Evolutionary conservation across 2,113 vertebrate genomes (phyloP).

Genomic region (Capreolus pygargus): DNA sequence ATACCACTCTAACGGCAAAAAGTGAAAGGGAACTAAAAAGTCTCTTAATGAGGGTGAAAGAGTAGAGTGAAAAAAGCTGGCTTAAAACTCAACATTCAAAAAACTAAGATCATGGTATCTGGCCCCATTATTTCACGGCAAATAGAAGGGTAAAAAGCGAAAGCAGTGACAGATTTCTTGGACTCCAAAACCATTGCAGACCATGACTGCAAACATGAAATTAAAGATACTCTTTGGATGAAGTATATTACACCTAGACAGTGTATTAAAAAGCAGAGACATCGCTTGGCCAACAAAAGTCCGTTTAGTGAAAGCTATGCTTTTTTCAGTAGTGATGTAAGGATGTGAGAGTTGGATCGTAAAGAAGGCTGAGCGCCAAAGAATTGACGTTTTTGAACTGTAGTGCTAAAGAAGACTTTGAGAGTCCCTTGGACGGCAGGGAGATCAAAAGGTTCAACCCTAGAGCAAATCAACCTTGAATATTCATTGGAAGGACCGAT

Average conservation of each 20-base stretch:
- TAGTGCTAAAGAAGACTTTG: background rate
- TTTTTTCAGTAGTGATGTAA: background rate
- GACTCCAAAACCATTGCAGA: background rate
- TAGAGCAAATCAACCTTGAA: background rate
- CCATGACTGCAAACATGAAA: background rate
- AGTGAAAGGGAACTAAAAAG: background rate
- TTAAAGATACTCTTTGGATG: background rate
- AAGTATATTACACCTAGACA: background rate
- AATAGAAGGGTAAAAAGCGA: background rate
- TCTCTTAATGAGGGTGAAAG: background rate
- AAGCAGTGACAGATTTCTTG: background rate
- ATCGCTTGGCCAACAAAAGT: background rate
- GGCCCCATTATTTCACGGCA: background rate
- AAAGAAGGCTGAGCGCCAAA: background rate
- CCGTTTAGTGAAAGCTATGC: background rate
- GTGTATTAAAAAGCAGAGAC: background rate
- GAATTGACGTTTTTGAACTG: background rate
- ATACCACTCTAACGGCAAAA: background rate
- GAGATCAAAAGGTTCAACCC: background rate
- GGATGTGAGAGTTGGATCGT: background rate
- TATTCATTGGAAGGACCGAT: background rate
- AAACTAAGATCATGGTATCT: background rate
- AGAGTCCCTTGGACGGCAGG: background rate
- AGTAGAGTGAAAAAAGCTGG: background rate
- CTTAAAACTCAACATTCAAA: background rate